Evolutionary conservation across 2,797 vertebrate species (phyloP).

Genomic region (Neomorphus geoffroyi): DNA sequence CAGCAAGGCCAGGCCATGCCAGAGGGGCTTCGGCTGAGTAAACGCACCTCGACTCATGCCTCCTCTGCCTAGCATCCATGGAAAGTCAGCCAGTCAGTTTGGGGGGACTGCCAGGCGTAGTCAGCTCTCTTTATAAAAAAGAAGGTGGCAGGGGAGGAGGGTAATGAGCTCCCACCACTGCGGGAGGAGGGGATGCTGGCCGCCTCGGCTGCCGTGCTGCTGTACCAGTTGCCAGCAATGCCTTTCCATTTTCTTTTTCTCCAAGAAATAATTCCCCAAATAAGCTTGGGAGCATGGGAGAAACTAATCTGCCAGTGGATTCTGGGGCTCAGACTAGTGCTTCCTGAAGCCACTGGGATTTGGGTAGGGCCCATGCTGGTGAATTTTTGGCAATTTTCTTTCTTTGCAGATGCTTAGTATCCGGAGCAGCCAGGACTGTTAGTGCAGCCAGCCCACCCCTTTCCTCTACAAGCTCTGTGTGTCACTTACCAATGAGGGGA

Average conservation of each 20-base stretch:
- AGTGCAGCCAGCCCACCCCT: not conserved
- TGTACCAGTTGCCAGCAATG: not conserved
- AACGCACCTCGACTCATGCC: not conserved
- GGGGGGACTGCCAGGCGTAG: not conserved
- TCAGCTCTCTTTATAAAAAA: not conserved
- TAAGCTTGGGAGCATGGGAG: not conserved
- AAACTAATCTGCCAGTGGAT: not conserved
- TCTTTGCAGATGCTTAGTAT: not conserved
- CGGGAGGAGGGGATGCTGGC: not conserved
- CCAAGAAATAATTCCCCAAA: not conserved
- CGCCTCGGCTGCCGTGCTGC: not conserved
- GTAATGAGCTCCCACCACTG: not conserved
- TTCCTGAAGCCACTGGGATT: not conserved
- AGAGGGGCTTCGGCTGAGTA: not conserved
- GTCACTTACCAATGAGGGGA: not conserved
- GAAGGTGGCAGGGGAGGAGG: not conserved
- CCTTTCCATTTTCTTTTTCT: not conserved
- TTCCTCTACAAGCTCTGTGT: not conserved
- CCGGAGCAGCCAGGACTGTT: not conserved
- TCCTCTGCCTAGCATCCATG: not conserved
- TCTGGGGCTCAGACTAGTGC: not conserved
- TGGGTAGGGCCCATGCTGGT: not conserved
- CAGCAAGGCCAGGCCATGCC: not conserved
- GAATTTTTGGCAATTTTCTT: constrained; percentile 1
- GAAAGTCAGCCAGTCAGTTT: not conserved